phyloP scores from a whole-genome alignment of 2,888 invertebrate species.

The Drosophila planitibia region DNA sequence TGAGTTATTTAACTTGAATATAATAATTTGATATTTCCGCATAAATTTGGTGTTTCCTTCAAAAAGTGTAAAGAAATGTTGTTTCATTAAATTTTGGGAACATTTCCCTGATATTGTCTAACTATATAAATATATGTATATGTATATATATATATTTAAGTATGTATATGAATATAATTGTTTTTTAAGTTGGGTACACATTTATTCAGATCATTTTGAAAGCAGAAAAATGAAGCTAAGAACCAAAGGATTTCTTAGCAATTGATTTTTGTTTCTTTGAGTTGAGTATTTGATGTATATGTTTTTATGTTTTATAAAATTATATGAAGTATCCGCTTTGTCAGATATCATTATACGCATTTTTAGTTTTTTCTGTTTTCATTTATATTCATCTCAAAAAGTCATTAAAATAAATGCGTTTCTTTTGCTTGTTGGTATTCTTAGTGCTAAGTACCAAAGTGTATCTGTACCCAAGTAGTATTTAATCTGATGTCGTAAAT shows the following conservation, averaged over 20 bases:
- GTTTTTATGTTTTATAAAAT: constrained; percentile 36
- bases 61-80: constrained; percentile 62
- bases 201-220: neutral
- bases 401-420: constrained; percentile 79
- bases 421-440: constrained; percentile 59
- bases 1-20: constrained; percentile 42
- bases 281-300: constrained; percentile 17
- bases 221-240: neutral
- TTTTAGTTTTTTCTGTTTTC: constrained; percentile 30
- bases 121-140: constrained; percentile 70
- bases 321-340: constrained; percentile 38
- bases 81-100: constrained; percentile 62
- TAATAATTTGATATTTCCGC: constrained; percentile 34
- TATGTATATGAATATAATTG: constrained; percentile 21
- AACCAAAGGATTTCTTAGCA: neutral
- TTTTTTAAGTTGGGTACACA: constrained; percentile 14
- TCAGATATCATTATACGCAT: constrained; percentile 19
- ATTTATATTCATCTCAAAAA: constrained; percentile 65
- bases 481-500: constrained; percentile 54
- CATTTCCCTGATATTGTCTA: constrained; percentile 82
- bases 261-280: neutral
- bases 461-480: constrained; percentile 37
- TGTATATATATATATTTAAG: constrained; percentile 42
- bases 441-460: constrained; percentile 43
- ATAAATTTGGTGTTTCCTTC: constrained; percentile 64